Conservation (phyloP, 2,888 invertebrate species). For the Criorhina ranunculi region DNA sequence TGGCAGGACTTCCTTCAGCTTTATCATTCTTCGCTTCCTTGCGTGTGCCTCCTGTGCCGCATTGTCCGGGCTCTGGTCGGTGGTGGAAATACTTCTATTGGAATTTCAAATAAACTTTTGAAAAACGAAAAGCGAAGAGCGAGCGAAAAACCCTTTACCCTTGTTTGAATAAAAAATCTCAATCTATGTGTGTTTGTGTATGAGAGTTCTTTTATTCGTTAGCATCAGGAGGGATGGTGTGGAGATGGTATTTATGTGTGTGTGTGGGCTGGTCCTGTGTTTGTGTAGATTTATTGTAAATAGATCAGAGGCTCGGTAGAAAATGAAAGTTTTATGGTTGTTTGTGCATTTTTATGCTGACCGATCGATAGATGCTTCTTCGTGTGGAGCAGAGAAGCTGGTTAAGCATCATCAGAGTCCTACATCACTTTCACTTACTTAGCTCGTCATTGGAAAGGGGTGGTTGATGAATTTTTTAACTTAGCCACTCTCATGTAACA, state of each 20-base stretch:
- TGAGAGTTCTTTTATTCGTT: constrained; percentile 38
- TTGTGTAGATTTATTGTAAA: constrained; percentile 75
- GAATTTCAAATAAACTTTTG: constrained; percentile 75
- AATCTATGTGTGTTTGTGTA: constrained; percentile 67
- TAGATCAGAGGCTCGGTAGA: constrained; percentile 68
- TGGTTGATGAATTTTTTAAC: constrained; percentile 38
- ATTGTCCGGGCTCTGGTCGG: constrained; percentile 52
- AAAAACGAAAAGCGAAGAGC: constrained; percentile 56
- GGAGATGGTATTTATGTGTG: constrained; percentile 25
- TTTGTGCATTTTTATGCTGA: constrained; percentile 73
- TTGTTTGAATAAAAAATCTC: constrained; percentile 75
- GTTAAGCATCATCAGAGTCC: constrained; percentile 36
- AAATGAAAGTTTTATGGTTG: constrained; percentile 63
- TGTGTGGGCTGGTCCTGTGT: constrained; percentile 48
- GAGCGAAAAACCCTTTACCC: constrained; percentile 56
- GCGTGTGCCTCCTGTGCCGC: constrained; percentile 17
- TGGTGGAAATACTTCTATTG: constrained; percentile 73
- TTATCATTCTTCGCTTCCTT: constrained; percentile 44
- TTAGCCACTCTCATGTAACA: constrained; percentile 51
- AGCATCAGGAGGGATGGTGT: constrained; percentile 12
- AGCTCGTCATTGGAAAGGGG: not conserved
- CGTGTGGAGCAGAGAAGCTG: constrained; percentile 34
- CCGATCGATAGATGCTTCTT: constrained; percentile 70
- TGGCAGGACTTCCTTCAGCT: constrained; percentile 59
- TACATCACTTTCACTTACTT: constrained; percentile 72